Conservation (phyloP, 2,888 invertebrate genomes). For the Lymantria monacha region DNA sequence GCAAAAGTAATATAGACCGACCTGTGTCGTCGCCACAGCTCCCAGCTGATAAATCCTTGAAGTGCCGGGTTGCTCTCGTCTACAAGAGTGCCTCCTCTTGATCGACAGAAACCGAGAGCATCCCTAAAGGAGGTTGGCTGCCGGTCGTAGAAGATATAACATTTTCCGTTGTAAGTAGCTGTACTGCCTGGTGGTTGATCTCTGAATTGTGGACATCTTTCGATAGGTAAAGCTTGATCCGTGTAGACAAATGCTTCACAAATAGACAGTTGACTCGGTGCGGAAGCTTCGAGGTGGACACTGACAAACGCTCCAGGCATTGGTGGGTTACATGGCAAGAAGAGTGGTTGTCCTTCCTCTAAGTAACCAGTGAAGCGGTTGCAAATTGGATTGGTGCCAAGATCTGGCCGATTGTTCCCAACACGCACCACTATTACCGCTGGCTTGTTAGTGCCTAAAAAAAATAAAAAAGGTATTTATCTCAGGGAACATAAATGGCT, state of each 20-base stretch:
- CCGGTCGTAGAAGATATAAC: conserved; percentile 95
- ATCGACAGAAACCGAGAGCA: conserved; percentile 89
- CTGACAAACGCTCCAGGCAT: conserved; percentile 98
- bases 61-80: conserved; percentile 96
- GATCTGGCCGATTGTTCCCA: conserved; percentile 95
- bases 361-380: conserved; percentile 93
- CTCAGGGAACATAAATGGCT: neutral
- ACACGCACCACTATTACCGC: conserved; percentile 94
- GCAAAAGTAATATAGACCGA: conserved; percentile 44
- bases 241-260: conserved; percentile 98
- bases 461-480: neutral
- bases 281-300: conserved; percentile 91
- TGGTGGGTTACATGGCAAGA: conserved; percentile 95
- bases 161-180: conserved; percentile 96
- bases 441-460: conserved; percentile 86
- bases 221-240: conserved; percentile 94
- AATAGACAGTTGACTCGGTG: conserved; percentile 90
- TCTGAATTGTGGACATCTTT: conserved; percentile 94
- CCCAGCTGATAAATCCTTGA: conserved; percentile 97
- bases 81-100: conserved; percentile 91
- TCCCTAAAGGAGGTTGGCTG: conserved; percentile 92
- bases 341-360: conserved; percentile 94
- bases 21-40: conserved; percentile 94
- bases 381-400: conserved; percentile 95
- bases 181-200: conserved; percentile 96